phyloP scores from a whole-genome alignment of 2,888 invertebrate species.

The Acanthoscelides obtectus region DNA sequence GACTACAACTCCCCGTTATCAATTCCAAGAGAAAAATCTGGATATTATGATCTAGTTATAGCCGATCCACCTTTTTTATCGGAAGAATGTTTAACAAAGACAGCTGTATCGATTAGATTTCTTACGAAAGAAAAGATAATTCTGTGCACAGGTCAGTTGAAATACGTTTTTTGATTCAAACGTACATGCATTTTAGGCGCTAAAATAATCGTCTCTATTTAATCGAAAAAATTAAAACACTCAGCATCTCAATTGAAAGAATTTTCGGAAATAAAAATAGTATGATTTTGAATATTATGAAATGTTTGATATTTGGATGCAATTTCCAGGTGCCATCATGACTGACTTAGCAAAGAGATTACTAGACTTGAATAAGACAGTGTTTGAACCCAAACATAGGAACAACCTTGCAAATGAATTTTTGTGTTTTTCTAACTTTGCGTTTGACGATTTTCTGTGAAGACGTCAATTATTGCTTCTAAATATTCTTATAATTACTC shows the following conservation, averaged over 20 bases:
- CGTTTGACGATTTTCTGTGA: slow-evolving; percentile 53
- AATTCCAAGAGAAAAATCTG: slow-evolving; percentile 56
- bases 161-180: too few species aligned
- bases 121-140: slow-evolving; percentile 70
- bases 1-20: slow-evolving; percentile 80
- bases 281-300: not conserved
- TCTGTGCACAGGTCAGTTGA: slow-evolving; percentile 73
- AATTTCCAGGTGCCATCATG: slow-evolving; percentile 67
- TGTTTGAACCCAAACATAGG: slow-evolving; percentile 75
- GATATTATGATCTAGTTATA: slow-evolving; percentile 75
- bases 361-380: slow-evolving; percentile 60
- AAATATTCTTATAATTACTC: not conserved
- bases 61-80: slow-evolving; percentile 95
- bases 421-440: slow-evolving; percentile 84
- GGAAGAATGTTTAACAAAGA: slow-evolving; percentile 85
- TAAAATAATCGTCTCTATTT: not conserved
- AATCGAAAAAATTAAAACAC: too few species aligned
- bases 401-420: slow-evolving; percentile 93
- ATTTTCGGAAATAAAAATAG: not conserved
- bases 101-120: slow-evolving; percentile 69
- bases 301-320: not conserved
- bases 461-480: not conserved
- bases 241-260: not conserved
- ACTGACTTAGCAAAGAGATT: slow-evolving; percentile 60
- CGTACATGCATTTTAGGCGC: not conserved